Percentiles rank a stretch among this genome's conserved stretches.
phyloP scores from a whole-genome alignment of 2,797 vertebrate species.

The Limosa lapponica region DNA sequence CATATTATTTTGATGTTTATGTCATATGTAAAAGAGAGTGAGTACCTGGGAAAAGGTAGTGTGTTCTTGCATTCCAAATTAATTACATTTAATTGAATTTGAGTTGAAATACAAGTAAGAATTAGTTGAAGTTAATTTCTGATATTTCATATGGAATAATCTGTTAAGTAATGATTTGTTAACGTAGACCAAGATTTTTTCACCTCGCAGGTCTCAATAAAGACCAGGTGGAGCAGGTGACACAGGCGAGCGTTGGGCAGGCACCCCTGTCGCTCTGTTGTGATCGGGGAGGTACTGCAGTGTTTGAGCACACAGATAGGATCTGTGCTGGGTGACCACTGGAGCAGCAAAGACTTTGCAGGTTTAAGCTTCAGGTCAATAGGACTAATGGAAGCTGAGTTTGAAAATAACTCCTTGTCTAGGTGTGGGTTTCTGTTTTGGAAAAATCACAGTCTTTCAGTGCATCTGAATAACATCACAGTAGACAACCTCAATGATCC shows the following conservation, averaged over 20 bases:
- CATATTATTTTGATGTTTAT: background rate
- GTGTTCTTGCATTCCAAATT: background rate
- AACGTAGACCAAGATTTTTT: background rate
- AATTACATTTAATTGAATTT: background rate
- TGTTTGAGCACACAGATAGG: background rate
- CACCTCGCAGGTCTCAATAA: accelerated
- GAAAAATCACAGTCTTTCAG: background rate
- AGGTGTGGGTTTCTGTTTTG: background rate
- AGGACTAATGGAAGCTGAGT: background rate
- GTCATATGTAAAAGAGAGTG: background rate
- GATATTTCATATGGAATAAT: background rate
- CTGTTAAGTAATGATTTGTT: background rate
- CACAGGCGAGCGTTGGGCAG: accelerated
- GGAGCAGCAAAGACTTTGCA: background rate
- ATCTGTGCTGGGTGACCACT: background rate
- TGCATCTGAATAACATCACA: background rate
- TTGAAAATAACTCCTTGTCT: background rate
- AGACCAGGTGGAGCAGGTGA: background rate
- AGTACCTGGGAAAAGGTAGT: background rate
- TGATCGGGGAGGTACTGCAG: background rate
- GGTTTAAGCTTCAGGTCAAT: background rate
- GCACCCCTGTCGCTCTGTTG: background rate
- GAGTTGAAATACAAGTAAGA: background rate
- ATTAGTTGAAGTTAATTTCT: background rate
- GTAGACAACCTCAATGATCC: background rate